Percentiles rank a stretch among this genome's conserved stretches.
Conservation (phyloP, 64 coral and sea anemone species). For the Stichodactyla mertensii region DNA sequence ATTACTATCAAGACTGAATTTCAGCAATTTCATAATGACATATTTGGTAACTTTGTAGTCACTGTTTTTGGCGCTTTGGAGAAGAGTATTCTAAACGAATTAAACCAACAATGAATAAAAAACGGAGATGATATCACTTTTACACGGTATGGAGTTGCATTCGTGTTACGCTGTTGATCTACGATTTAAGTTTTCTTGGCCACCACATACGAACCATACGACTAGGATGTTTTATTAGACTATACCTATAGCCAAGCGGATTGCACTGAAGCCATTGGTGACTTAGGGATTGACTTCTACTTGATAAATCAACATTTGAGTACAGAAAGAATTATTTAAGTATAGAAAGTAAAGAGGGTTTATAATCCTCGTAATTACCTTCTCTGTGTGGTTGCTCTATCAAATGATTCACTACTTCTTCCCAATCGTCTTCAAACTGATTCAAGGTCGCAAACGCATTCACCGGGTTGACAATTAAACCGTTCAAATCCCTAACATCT, state of each 20-base stretch:
- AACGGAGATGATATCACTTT: no score
- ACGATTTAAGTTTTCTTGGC: background rate
- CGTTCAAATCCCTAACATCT: background rate
- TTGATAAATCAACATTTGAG: background rate
- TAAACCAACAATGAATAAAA: no score
- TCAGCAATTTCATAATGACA: no score
- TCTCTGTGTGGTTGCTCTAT: background rate
- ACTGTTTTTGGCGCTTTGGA: no score
- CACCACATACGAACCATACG: background rate
- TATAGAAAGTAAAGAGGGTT: background rate
- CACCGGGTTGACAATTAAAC: background rate
- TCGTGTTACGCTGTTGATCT: background rate
- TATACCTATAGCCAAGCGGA: background rate
- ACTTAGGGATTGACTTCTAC: background rate
- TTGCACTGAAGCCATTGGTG: no score
- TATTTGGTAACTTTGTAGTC: no score
- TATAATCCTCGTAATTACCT: background rate
- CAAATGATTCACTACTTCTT: background rate
- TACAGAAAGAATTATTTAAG: background rate
- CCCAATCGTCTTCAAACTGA: background rate
- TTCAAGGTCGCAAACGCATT: background rate
- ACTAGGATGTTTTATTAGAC: background rate
- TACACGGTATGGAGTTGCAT: background rate
- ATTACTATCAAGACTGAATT: no score
- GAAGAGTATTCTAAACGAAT: no score